Percentiles rank a stretch among this genome's conserved stretches.
Evolutionary conservation across 37 sponge, comb jelly and placozoan species (phyloP).

Genomic region (Petrosia ficiformis): DNA sequence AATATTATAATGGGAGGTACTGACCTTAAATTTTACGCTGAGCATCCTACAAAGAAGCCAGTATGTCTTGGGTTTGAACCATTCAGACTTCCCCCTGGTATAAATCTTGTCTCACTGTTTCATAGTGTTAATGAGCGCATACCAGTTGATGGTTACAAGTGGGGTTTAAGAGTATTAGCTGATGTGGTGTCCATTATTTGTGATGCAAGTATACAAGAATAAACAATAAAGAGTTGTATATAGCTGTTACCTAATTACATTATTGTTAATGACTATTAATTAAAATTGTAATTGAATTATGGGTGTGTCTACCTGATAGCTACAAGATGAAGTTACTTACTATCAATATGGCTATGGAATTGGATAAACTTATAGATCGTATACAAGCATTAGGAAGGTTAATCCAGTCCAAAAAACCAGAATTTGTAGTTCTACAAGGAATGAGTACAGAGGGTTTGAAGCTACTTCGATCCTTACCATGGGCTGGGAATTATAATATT

Average conservation of each 20-base stretch:
- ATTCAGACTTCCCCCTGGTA: constrained; percentile 36
- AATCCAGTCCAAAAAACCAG: constrained; percentile 51
- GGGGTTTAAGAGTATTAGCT: constrained; percentile 66
- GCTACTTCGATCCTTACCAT: constrained; percentile 30
- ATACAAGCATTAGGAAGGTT: constrained; percentile 62
- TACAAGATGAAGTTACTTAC: constrained; percentile 72
- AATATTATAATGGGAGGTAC: constrained; percentile 61
- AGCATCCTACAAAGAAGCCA: constrained; percentile 56
- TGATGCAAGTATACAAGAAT: constrained; percentile 2
- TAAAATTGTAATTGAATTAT: background rate
- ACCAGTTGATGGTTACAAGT: constrained; percentile 74
- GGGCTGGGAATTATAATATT: constrained; percentile 59
- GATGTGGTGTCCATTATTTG: constrained; percentile 63
- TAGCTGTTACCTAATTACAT: background rate
- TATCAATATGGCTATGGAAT: constrained; percentile 27
- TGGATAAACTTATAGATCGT: constrained; percentile 17
- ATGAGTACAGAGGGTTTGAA: constrained; percentile 56
- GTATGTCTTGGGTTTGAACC: constrained; percentile 79
- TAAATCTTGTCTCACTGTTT: constrained; percentile 56
- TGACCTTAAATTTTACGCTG: constrained; percentile 45
- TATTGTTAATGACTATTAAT: background rate
- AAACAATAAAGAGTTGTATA: background rate
- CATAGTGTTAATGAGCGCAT: constrained; percentile 83
- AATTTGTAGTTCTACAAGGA: constrained; percentile 70
- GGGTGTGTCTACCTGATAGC: background rate